Conservation (phyloP, 2,797 vertebrate genomes). For the Platalea minor region DNA sequence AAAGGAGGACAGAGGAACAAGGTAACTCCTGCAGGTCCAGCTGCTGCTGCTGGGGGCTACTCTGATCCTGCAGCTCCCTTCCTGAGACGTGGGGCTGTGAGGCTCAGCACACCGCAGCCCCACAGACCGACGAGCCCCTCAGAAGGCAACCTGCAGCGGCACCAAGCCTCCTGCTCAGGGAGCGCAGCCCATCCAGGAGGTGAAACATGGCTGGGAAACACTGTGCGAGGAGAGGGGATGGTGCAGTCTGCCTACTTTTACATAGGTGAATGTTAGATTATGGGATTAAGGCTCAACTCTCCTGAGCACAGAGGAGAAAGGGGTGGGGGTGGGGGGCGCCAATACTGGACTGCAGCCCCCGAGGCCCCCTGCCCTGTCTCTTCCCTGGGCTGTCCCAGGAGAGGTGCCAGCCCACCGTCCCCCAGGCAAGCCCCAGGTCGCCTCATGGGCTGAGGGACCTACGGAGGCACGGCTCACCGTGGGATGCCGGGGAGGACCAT, state of each 20-base stretch:
- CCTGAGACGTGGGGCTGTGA: fast-evolving
- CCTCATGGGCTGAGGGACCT: background rate
- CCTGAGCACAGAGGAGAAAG: background rate
- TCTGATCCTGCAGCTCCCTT: background rate
- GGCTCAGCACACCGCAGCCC: background rate
- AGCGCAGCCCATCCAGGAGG: background rate
- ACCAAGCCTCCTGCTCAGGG: fast-evolving
- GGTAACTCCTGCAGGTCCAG: background rate
- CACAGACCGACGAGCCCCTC: background rate
- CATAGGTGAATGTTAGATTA: fast-evolving
- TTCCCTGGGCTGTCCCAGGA: background rate
- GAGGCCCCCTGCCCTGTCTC: background rate
- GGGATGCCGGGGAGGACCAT: background rate
- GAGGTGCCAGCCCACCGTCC: fast-evolving
- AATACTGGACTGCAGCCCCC: too few species aligned
- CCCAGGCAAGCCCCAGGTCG: background rate
- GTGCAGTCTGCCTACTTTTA: background rate
- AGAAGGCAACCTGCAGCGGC: background rate
- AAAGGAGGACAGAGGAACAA: background rate
- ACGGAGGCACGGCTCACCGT: fast-evolving
- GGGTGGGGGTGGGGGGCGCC: too few species aligned
- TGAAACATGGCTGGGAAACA: background rate
- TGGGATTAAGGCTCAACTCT: background rate
- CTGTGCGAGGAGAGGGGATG: fast-evolving
- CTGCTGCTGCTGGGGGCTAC: background rate